Percentiles rank a stretch among this genome's conserved stretches.
phyloP scores from a whole-genome alignment of 2,113 vertebrate species.

The Camelus dromedarius region DNA sequence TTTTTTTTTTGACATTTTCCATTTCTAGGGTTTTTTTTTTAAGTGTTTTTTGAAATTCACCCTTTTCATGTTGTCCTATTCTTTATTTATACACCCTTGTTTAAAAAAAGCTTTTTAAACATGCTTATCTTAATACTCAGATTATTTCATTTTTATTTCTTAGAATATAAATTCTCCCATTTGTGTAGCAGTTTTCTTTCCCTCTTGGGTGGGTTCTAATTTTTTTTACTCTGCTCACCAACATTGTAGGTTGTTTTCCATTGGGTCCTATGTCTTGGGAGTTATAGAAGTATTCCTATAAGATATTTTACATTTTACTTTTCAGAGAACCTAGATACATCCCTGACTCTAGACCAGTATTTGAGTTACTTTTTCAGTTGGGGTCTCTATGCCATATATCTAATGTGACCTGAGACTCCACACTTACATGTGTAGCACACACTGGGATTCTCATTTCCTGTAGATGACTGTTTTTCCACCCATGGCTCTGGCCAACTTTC shows the following conservation, averaged over 20 bases:
- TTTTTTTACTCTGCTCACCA: background rate
- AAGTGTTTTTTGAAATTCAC: background rate
- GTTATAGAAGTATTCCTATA: background rate
- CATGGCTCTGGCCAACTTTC: background rate
- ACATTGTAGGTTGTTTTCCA: background rate
- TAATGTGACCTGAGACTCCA: background rate
- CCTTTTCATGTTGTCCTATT: background rate
- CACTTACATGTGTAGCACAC: background rate
- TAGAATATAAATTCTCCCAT: background rate
- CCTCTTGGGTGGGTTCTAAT: background rate
- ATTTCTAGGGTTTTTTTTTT: background rate
- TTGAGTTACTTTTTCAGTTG: slow-evolving; percentile 18
- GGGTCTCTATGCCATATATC: background rate
- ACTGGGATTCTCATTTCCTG: background rate
- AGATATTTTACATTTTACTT: slow-evolving; percentile 23
- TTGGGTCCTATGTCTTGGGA: background rate
- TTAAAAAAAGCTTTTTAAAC: background rate
- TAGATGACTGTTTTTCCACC: background rate
- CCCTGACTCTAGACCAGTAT: background rate
- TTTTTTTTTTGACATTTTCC: slow-evolving; percentile 21
- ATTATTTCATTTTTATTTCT: slow-evolving; percentile 16
- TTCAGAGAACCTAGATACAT: background rate
- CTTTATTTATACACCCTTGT: background rate
- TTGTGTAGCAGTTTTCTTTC: background rate
- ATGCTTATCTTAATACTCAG: background rate